Evolutionary conservation across 2,797 vertebrate species (phyloP).

Genomic region (Anabas testudineus): DNA sequence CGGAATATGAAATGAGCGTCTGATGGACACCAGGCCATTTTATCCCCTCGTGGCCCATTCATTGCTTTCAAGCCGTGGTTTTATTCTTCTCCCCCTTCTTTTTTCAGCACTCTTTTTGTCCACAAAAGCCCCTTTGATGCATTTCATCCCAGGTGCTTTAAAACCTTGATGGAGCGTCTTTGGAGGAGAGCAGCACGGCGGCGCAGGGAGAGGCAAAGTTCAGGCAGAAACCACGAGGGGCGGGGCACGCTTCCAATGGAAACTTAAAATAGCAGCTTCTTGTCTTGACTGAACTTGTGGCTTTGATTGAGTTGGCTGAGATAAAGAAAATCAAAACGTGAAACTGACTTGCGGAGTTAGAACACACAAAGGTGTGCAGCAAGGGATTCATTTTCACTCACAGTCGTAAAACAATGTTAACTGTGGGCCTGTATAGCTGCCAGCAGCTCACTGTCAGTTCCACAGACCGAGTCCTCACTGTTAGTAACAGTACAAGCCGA

Average conservation of each 20-base stretch:
- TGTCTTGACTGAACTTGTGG: conserved; percentile 21
- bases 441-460: neutral
- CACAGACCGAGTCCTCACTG: neutral
- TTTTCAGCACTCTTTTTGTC: conserved; percentile 57
- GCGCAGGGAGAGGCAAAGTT: conserved; percentile 38
- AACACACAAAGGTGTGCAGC: neutral
- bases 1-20: conserved; percentile 79
- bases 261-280: conserved; percentile 32
- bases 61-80: conserved; percentile 75
- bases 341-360: neutral
- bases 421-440: neutral
- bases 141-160: conserved; percentile 75
- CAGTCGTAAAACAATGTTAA: no score
- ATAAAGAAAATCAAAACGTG: conserved; percentile 3
- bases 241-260: neutral
- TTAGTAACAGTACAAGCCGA: conserved; percentile 9
- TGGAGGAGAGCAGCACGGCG: conserved; percentile 43
- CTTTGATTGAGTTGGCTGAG: conserved; percentile 8
- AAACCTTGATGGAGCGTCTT: conserved; percentile 58
- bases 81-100: conserved; percentile 53
- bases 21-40: conserved; percentile 73
- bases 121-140: conserved; percentile 79
- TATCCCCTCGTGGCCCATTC: conserved; percentile 68
- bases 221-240: conserved; percentile 6
- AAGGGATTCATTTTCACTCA: neutral